A percentile compares a stretch with the other conserved stretches of the same genome.
phyloP scores from a whole-genome alignment of 2,113 vertebrate species.

The Daboia siamensis region DNA sequence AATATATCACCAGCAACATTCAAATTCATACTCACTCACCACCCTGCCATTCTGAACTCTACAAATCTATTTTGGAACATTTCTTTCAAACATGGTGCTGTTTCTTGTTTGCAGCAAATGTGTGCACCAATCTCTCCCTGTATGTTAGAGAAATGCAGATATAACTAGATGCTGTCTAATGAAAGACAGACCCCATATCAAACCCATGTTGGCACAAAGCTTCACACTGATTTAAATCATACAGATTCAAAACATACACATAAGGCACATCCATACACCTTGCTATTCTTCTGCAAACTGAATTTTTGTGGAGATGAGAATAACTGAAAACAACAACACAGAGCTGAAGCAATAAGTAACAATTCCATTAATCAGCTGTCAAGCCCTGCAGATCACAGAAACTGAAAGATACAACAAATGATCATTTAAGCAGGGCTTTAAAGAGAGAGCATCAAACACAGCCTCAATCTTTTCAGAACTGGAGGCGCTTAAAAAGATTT shows the following conservation, averaged over 20 bases:
- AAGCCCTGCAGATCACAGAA: slow-evolving; percentile 52
- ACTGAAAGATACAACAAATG: slow-evolving; percentile 52
- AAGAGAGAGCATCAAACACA: slow-evolving; percentile 65
- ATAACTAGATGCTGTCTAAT: background rate
- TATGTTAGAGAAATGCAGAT: background rate
- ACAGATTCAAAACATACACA: slow-evolving; percentile 18
- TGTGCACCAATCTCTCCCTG: background rate
- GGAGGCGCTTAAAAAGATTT: slow-evolving; percentile 75
- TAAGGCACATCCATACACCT: slow-evolving; percentile 2
- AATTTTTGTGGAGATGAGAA: slow-evolving; percentile 29
- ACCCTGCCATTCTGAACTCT: slow-evolving; percentile 14
- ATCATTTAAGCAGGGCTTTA: slow-evolving; percentile 62
- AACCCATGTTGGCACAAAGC: background rate
- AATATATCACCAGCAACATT: slow-evolving; percentile 32
- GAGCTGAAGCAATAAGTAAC: slow-evolving; percentile 41
- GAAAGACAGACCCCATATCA: slow-evolving; percentile 3
- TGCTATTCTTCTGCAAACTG: slow-evolving; percentile 21
- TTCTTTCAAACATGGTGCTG: background rate
- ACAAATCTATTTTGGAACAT: slow-evolving; percentile 25
- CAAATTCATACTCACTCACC: slow-evolving; percentile 23
- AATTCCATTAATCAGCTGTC: slow-evolving; percentile 58
- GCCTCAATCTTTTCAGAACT: slow-evolving; percentile 68
- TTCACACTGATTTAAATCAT: slow-evolving; percentile 12
- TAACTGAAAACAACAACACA: slow-evolving; percentile 47
- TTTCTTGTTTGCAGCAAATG: background rate